Base-by-base conservation (phyloP, 2,888 invertebrate genomes). In the Leistus spinibarbis region DNA sequence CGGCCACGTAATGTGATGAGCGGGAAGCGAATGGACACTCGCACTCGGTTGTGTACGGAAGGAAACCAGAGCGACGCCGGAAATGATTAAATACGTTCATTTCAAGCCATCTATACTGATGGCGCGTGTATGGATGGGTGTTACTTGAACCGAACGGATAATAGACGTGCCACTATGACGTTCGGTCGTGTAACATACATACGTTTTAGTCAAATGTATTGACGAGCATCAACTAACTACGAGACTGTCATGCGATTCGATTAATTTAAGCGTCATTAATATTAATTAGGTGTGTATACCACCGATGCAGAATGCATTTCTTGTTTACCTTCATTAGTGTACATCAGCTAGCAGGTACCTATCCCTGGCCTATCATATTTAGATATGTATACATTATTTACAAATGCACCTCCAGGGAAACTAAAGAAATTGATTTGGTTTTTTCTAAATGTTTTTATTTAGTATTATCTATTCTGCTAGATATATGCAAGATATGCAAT, bases 201-300 rank as follows among this genome's bases (percentile, higher is more conserved):
- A 40, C 40, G 40, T 40, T 40, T 40, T 40, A 40, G 40, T 7
- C 40, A 40, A 40, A 40, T 40, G 40, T 40, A 40, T 40, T 40
- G 40, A 40, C 13, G 40, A 40, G 40, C 40, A 40, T 40, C 40
- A 40, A 40, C 40, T 40, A 40, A 40, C 40, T 40, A 40, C 63
- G 65, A 71, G 20, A 54, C 64, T 71, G 71, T 71, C 71, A 65
- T 65, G 40, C 10, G 7, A 71, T 65, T 65, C 65, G 64, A 64
- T 71, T 71, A 71, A 71, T 71, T 71, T 71, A 63, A 64, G 71
- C 71, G 56, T 71, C 71, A 56, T 71, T 71, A 71, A 71, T 71
- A 71, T 71, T 71, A 71, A 71, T 71, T 71, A 71, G 54, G 54
- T 65, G 23, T 40, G 23, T 40, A 7, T 40, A 5, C 65, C 40